These are phyloP conservation scores for Aromia moschata DNA, from an alignment of 2,888 invertebrate genomes.

Conservation along the genomic window DNA sequence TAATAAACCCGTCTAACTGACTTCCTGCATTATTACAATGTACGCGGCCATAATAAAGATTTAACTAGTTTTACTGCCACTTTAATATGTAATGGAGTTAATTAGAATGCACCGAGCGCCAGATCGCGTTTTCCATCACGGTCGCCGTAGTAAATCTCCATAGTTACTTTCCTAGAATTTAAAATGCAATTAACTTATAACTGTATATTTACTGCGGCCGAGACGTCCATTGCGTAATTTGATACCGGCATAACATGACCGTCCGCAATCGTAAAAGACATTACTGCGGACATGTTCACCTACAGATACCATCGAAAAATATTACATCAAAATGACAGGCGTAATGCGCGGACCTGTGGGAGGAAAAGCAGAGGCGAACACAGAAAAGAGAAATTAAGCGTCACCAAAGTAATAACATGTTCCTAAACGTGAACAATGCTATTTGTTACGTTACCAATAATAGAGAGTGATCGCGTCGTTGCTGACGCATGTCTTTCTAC, in stretches of 20 bases:
- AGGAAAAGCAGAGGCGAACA: too few species aligned
- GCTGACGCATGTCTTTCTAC: too few species aligned
- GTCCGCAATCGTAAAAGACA: conserved; percentile 4
- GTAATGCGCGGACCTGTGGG: too few species aligned
- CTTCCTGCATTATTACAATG: conserved; percentile 15
- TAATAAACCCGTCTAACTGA: too few species aligned
- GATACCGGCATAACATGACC: conserved; percentile 3
- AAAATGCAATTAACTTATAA: conserved; percentile 30
- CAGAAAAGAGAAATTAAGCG: too few species aligned
- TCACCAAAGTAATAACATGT: too few species aligned
- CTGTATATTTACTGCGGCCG: conserved; percentile 26
- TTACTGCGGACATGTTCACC: too few species aligned
- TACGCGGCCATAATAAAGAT: conserved; percentile 14
- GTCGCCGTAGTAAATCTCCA: conserved; percentile 12
- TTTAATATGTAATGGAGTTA: conserved; percentile 11
- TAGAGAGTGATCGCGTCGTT: too few species aligned
- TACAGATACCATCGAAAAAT: too few species aligned
- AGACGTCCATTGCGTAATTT: conserved; percentile 11
- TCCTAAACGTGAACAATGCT: too few species aligned
- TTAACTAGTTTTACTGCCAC: conserved; percentile 8
- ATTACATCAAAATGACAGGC: too few species aligned
- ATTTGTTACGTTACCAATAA: too few species aligned
- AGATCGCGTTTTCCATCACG: conserved; percentile 15
- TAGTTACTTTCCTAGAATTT: conserved; percentile 32
- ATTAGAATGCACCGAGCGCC: conserved; percentile 17